Percentiles rank a stretch among this genome's conserved stretches.
Conservation (phyloP, 2,888 invertebrate genomes). For the Nysson spinosus region DNA sequence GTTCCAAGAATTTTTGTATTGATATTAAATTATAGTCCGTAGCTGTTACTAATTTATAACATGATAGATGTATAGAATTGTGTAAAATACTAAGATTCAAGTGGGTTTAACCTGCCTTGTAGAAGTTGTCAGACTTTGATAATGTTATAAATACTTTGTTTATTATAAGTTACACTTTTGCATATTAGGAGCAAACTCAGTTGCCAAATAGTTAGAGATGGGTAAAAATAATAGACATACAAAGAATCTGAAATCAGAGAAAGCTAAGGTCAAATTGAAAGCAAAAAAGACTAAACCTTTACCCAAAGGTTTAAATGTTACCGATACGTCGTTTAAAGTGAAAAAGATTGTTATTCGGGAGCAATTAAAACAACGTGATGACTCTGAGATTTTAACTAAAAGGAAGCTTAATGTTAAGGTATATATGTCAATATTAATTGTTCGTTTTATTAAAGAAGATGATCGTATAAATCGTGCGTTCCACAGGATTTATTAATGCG, state of each 20-base stretch:
- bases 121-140: too few species aligned
- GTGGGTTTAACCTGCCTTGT: too few species aligned
- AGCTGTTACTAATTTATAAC: too few species aligned
- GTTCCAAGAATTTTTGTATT: too few species aligned
- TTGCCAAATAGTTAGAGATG: slow-evolving; percentile 70
- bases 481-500: slow-evolving; percentile 84
- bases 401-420: slow-evolving; percentile 85
- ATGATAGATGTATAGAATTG: too few species aligned
- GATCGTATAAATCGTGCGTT: not conserved
- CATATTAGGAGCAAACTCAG: too few species aligned
- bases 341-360: slow-evolving; percentile 90
- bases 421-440: slow-evolving; percentile 2
- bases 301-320: slow-evolving; percentile 93
- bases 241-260: slow-evolving; percentile 89
- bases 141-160: too few species aligned
- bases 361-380: slow-evolving; percentile 82
- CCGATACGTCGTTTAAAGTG: slow-evolving; percentile 92
- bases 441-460: not conserved
- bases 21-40: too few species aligned
- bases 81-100: too few species aligned
- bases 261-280: slow-evolving; percentile 93
- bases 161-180: too few species aligned
- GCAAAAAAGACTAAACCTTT: slow-evolving; percentile 82
- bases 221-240: slow-evolving; percentile 82
- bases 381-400: slow-evolving; percentile 81